Base-by-base conservation (phyloP, 1,140 invertebrate species). In the Drosophila insularis region DNA sequence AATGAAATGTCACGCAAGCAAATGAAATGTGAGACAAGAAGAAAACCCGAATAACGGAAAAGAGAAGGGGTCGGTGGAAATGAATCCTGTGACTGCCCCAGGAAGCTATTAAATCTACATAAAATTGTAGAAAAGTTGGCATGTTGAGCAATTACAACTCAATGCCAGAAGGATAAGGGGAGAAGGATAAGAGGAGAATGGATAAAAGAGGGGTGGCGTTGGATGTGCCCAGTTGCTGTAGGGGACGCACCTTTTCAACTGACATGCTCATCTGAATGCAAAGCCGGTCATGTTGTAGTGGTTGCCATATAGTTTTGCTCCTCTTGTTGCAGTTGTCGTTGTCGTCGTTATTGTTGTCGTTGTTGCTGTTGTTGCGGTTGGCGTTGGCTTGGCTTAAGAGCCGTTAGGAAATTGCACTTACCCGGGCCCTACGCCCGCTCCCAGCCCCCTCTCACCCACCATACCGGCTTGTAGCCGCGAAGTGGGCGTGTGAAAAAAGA, bases 71-170 rank as follows among this genome's bases (percentile, higher is more conserved):
- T n/a, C 10, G 11, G 46, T 32, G 37, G 43, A 73, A 69, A 50
- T 50, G 43, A 50, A 50, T 21, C 23, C 68, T 54, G 53, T 53
- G n/a, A 71, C 43, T 71, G 81, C 64, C 61, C 59, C 75, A 75
- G 84, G 80, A 89, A 89, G 85, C 84, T 89, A 89, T 89, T 89
- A 89, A 89, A 89, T 89, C 84, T 84, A 84, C 84, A 89, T 89
- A 89, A 89, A 89, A 89, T 84, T 89, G 80, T 65, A 80, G 71
- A 68, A 89, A 89, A 80, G 78, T 81, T 89, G 84, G 84, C 84
- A 89, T 89, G 84, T 84, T 80, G 71, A 89, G 84, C 84, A 89
- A 89, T 89, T 89, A 89, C 84, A 89, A 71, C 81, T 71, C 71
- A 80, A 74, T 85, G 80, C 58, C 56, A 63, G 43, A 19, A 10